phyloP scores from a whole-genome alignment of 2,888 invertebrate genomes.

The Crossocerus cetratus region DNA sequence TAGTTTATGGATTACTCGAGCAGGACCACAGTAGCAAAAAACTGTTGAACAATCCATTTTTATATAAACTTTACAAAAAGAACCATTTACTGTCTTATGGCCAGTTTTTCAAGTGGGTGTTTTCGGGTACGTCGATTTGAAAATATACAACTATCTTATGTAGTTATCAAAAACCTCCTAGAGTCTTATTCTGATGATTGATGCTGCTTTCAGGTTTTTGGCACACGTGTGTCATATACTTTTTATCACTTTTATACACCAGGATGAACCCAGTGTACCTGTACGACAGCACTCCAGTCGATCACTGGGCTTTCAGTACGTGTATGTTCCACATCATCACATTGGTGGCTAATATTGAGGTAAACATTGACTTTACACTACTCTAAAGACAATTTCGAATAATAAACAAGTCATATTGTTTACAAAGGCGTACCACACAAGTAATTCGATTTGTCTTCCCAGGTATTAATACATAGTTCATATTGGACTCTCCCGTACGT shows the following conservation, averaged over 20 bases:
- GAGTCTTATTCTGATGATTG: neutral
- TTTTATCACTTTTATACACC: slow-evolving; percentile 78
- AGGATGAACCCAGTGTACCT: slow-evolving; percentile 78
- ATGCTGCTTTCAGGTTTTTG: slow-evolving; percentile 78
- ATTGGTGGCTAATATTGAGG: slow-evolving; percentile 68
- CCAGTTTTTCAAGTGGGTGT: slow-evolving; percentile 82
- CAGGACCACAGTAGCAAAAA: slow-evolving; percentile 81
- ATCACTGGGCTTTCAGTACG: slow-evolving; percentile 76
- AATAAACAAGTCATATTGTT: too few relatives aligned
- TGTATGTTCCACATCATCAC: slow-evolving; percentile 68
- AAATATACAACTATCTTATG: too few relatives aligned
- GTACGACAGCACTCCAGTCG: slow-evolving; percentile 79
- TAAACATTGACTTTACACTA: slow-evolving; percentile 24
- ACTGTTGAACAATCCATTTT: slow-evolving; percentile 81
- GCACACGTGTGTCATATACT: slow-evolving; percentile 83
- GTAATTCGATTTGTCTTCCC: slow-evolving; percentile 27
- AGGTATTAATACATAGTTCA: slow-evolving; percentile 77
- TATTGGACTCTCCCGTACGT: slow-evolving; percentile 82
- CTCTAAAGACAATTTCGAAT: neutral
- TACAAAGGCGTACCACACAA: too few relatives aligned
- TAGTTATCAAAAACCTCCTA: neutral
- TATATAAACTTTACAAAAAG: slow-evolving; percentile 82
- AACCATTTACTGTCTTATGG: slow-evolving; percentile 83
- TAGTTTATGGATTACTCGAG: slow-evolving; percentile 86
- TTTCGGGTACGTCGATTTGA: slow-evolving; percentile 71